Conservation (phyloP, 2,888 invertebrate species). For the Hirtodrosophila duncani region DNA sequence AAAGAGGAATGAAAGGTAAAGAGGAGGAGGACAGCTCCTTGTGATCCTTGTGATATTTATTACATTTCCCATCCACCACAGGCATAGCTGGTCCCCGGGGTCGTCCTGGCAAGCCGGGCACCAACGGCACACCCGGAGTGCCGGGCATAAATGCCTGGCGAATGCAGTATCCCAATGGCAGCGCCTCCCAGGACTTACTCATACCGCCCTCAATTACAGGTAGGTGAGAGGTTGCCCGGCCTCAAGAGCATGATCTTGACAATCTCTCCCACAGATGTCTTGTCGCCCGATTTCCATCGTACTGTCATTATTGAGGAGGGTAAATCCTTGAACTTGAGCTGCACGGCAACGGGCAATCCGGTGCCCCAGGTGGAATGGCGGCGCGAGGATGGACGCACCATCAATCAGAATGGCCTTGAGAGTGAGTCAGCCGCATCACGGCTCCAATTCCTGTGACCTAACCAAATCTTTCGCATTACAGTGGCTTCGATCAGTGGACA, state of each 20-base stretch:
- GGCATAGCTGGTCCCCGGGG: slow-evolving; percentile 83
- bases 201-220: slow-evolving; percentile 92
- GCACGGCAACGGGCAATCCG: slow-evolving; percentile 88
- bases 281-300: slow-evolving; percentile 74
- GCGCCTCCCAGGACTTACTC: slow-evolving; percentile 82
- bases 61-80: slow-evolving; percentile 16
- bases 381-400: slow-evolving; percentile 82
- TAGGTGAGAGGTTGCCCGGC: too few species aligned
- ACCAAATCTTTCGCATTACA: slow-evolving; percentile 59
- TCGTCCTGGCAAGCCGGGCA: slow-evolving; percentile 85
- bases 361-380: slow-evolving; percentile 89
- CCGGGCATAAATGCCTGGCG: slow-evolving; percentile 90
- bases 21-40: too few species aligned
- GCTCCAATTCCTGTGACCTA: not conserved
- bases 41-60: too few species aligned
- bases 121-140: slow-evolving; percentile 86
- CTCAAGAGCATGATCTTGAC: too few species aligned
- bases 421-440: too few species aligned
- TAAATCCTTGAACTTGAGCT: slow-evolving; percentile 88
- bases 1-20: slow-evolving; percentile 84
- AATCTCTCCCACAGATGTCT: slow-evolving; percentile 63
- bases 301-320: slow-evolving; percentile 88
- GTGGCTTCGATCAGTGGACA: slow-evolving; percentile 87
- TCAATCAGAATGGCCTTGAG: slow-evolving; percentile 83
- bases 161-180: slow-evolving; percentile 81